A percentile compares a stretch with the other conserved stretches of the same genome.
These are phyloP conservation scores for Petrolisthes cinctipes DNA, from an alignment of 2,888 invertebrate genomes.

Conservation along the genomic window DNA sequence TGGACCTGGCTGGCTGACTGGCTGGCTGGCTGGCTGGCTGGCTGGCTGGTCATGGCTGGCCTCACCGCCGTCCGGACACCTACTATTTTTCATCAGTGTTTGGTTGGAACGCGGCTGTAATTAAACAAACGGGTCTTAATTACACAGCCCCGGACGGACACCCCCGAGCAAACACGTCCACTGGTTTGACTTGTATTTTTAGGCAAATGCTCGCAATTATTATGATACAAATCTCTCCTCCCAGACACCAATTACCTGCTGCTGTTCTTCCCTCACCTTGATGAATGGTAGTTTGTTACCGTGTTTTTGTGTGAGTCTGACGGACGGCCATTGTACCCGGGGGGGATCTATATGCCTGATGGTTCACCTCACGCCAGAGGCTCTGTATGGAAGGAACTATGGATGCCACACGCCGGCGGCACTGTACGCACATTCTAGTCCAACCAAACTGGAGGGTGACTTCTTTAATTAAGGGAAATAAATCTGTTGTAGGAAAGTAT, in stretches of 20 bases:
- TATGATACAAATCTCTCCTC: conserved; percentile 17
- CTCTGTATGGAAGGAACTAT: not conserved
- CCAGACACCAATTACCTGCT: conserved; percentile 19
- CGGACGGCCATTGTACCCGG: not conserved
- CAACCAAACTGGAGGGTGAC: too few species aligned
- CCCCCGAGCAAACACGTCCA: conserved; percentile 21
- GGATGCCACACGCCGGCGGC: too few species aligned
- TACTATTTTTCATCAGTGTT: conserved; percentile 1
- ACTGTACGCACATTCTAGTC: too few species aligned
- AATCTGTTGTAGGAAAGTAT: too few species aligned
- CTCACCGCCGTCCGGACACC: not conserved
- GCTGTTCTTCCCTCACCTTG: not conserved
- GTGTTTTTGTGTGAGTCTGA: conserved; percentile 13
- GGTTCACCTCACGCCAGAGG: not conserved
- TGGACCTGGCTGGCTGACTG: too few species aligned
- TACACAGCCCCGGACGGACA: conserved; percentile 12
- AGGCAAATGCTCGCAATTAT: conserved; percentile 28
- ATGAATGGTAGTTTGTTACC: conserved; percentile 28
- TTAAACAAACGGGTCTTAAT: conserved; percentile 25
- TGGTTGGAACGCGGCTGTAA: conserved; percentile 15
- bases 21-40: too few species aligned
- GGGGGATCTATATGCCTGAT: not conserved
- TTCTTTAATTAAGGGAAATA: too few species aligned
- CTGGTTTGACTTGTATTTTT: conserved; percentile 20
- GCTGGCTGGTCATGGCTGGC: not conserved